phyloP scores from a whole-genome alignment of 1,140 invertebrate genomes.

The Aplysia californica region DNA sequence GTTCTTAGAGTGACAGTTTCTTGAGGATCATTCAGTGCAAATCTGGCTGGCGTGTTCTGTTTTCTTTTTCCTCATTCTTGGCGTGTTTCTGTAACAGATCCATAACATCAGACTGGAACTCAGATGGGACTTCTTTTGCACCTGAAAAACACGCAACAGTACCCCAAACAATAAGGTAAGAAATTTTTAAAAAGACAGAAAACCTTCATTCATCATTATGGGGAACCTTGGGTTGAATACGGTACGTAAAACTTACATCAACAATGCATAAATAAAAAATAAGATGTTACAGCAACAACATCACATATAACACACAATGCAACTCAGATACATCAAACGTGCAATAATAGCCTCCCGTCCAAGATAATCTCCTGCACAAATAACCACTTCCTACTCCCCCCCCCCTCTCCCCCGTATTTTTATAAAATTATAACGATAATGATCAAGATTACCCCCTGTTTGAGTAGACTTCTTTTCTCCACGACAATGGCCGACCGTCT shows the following conservation, averaged over 20 bases:
- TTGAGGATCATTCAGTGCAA: slow-evolving; percentile 35
- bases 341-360: too few species aligned
- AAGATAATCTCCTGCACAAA: too few species aligned
- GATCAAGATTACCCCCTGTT: too few species aligned
- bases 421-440: too few species aligned
- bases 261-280: not conserved
- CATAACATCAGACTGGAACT: slow-evolving; percentile 93
- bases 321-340: too few species aligned
- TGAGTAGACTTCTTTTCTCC: too few species aligned
- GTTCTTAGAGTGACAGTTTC: too few species aligned
- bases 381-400: too few species aligned
- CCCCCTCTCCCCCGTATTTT: too few species aligned
- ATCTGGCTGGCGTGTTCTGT: slow-evolving; percentile 79
- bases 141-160: slow-evolving; percentile 40
- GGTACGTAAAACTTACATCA: not conserved
- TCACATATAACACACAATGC: too few species aligned
- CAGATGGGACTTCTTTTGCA: slow-evolving; percentile 81
- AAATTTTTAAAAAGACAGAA: not conserved
- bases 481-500: too few species aligned
- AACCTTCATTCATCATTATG: not conserved
- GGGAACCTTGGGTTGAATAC: not conserved
- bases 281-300: not conserved
- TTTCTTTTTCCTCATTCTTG: slow-evolving; percentile 78
- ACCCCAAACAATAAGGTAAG: not conserved
- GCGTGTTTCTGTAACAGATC: slow-evolving; percentile 86